A percentile compares a stretch with the other conserved stretches of the same genome.
phyloP scores from a whole-genome alignment of 2,888 invertebrate genomes.

The Rhagophthalmus giganteus region DNA sequence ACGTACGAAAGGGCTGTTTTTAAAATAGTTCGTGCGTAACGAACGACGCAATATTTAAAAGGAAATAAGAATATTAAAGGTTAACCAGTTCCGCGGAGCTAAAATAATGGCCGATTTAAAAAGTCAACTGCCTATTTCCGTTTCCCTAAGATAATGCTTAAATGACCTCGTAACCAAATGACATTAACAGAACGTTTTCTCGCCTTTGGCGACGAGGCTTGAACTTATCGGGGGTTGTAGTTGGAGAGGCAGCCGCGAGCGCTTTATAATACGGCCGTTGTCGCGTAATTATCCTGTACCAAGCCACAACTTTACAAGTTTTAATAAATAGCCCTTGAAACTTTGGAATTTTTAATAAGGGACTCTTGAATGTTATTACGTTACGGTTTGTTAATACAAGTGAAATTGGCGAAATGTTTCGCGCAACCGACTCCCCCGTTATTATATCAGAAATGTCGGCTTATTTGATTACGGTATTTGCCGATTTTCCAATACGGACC shows the following conservation, averaged over 20 bases:
- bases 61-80: conserved; percentile 30
- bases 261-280: conserved; percentile 36
- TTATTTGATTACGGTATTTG: no score
- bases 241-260: conserved; percentile 27
- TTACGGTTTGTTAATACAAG: no score
- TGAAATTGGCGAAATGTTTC: not conserved
- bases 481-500: no score
- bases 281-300: conserved; percentile 38
- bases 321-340: conserved; percentile 37
- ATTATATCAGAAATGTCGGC: no score
- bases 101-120: conserved; percentile 44
- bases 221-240: conserved; percentile 34
- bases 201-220: conserved; percentile 38
- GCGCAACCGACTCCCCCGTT: not conserved
- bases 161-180: conserved; percentile 48
- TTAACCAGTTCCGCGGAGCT: conserved; percentile 26
- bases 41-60: conserved; percentile 23
- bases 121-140: conserved; percentile 51
- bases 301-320: conserved; percentile 38
- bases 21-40: conserved; percentile 15
- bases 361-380: not conserved
- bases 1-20: not conserved
- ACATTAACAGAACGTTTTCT: conserved; percentile 48
- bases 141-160: conserved; percentile 44
- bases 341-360: conserved; percentile 20